phyloP scores from a whole-genome alignment of 1,140 invertebrate species.

The Drosophila malerkotliana region DNA sequence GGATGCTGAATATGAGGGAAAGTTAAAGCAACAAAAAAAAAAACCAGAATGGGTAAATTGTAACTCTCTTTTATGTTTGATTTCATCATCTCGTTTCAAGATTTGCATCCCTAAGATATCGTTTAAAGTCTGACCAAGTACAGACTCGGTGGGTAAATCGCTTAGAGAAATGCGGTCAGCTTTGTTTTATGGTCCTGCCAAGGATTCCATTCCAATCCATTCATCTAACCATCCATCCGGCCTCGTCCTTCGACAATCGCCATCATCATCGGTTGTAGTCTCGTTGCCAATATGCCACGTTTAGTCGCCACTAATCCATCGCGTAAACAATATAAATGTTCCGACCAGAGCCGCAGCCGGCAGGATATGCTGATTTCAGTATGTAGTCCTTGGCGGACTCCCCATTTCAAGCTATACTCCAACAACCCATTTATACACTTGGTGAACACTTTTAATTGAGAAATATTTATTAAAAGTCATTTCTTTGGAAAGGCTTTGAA shows the following conservation, averaged over 20 bases:
- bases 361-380: constrained; percentile 58
- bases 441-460: not conserved
- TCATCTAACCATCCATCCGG: constrained; percentile 30
- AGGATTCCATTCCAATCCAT: constrained; percentile 29
- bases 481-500: too few species aligned
- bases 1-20: constrained; percentile 1
- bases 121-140: constrained; percentile 42
- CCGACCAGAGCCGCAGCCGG: constrained; percentile 42
- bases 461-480: too few species aligned
- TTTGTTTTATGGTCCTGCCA: constrained; percentile 49
- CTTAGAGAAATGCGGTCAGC: constrained; percentile 55
- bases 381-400: constrained; percentile 44
- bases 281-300: constrained; percentile 66
- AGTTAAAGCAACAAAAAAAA: constrained; percentile 2
- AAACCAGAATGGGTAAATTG: constrained; percentile 1
- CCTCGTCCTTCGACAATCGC: constrained; percentile 41
- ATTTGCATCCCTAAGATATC: constrained; percentile 22
- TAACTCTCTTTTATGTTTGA: constrained; percentile 20
- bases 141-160: constrained; percentile 42
- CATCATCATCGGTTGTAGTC: constrained; percentile 49
- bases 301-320: constrained; percentile 71
- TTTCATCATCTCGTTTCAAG: constrained; percentile 25
- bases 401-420: not conserved
- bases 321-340: constrained; percentile 73
- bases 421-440: not conserved